phyloP scores from a whole-genome alignment of 2,797 vertebrate genomes.

The Carapus acus region DNA sequence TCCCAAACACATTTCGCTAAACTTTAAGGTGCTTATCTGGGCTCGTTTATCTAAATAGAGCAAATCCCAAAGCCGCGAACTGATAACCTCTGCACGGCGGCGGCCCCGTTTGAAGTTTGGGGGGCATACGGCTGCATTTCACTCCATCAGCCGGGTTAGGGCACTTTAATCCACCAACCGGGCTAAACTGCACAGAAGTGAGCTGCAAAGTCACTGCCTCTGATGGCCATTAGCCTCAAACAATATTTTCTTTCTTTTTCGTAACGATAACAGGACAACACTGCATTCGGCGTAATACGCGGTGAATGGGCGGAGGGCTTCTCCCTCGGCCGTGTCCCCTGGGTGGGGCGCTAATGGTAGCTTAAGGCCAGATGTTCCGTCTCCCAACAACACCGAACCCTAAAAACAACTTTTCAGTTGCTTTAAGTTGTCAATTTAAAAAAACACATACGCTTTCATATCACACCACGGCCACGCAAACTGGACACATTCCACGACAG shows the following conservation, averaged over 20 bases:
- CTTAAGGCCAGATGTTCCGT: conserved; percentile 56
- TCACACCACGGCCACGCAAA: no score
- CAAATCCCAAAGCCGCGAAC: conserved; percentile 28
- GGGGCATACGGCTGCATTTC: conserved; percentile 58
- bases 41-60: conserved; percentile 37
- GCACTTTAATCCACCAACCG: conserved; percentile 3
- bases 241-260: no score
- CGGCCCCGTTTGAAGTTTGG: conserved; percentile 35
- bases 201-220: neutral
- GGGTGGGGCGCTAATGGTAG: conserved; percentile 42
- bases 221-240: neutral
- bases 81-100: conserved; percentile 43
- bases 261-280: no score
- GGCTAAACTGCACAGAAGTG: neutral
- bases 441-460: no score
- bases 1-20: no score
- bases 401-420: neutral
- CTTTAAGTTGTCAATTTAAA: neutral
- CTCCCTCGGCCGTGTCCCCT: conserved; percentile 13
- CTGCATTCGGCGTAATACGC: neutral
- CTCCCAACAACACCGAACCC: conserved; percentile 33
- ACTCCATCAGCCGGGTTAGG: conserved; percentile 28
- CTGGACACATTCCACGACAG: no score
- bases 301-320: conserved; percentile 24
- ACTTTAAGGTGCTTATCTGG: conserved; percentile 21